A percentile compares a stretch with the other conserved stretches of the same genome.
Conservation (phyloP, 1,140 invertebrate genomes). For the Drosophila hydei region DNA sequence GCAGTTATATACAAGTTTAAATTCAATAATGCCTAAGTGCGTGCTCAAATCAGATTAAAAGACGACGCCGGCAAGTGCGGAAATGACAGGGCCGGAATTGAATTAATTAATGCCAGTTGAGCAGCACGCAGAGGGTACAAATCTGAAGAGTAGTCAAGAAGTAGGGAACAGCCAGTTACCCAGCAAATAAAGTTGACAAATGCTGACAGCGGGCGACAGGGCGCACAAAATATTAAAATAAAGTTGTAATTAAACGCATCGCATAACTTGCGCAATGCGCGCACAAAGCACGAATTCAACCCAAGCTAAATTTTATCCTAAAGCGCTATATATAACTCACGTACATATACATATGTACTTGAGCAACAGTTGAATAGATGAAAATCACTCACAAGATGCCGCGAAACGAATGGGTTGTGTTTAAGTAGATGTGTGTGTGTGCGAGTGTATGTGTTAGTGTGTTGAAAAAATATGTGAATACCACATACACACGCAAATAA, state of each 20-base stretch:
- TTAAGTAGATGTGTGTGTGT: slow-evolving; percentile 21
- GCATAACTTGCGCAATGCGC: slow-evolving; percentile 42
- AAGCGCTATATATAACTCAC: not conserved
- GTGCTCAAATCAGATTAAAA: slow-evolving; percentile 78
- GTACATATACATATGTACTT: slow-evolving; percentile 24
- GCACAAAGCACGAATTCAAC: slow-evolving; percentile 16
- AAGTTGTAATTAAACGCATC: slow-evolving; percentile 80
- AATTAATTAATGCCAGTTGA: slow-evolving; percentile 76
- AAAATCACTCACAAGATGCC: slow-evolving; percentile 69
- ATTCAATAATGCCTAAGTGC: slow-evolving; percentile 75
- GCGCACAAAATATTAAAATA: slow-evolving; percentile 77
- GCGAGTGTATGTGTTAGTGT: slow-evolving; percentile 1
- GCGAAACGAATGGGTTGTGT: slow-evolving; percentile 12
- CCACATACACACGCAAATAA: slow-evolving; percentile 34
- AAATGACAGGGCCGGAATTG: slow-evolving; percentile 78
- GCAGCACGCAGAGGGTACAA: slow-evolving; percentile 37
- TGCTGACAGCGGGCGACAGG: slow-evolving; percentile 52
- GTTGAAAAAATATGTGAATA: slow-evolving; percentile 18
- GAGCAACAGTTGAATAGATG: slow-evolving; percentile 76
- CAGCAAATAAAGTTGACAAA: slow-evolving; percentile 48
- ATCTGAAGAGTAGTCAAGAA: not conserved
- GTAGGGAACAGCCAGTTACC: not conserved
- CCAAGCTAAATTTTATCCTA: not conserved
- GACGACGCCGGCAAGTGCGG: slow-evolving; percentile 44
- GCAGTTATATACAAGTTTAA: slow-evolving; percentile 55